phyloP scores from a whole-genome alignment of 2,888 invertebrate genomes.

The Euclidia mi region DNA sequence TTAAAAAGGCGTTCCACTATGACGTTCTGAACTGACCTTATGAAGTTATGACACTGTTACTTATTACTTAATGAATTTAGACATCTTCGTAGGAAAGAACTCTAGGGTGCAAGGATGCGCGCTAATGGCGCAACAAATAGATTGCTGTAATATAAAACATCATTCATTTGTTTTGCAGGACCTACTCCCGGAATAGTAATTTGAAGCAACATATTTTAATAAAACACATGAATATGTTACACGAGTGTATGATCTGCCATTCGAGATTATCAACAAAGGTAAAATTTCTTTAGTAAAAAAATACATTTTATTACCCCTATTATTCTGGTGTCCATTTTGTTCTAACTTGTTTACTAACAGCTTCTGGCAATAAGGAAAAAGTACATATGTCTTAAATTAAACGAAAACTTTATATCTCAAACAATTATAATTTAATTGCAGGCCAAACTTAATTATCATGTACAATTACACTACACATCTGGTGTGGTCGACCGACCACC shows the following conservation, averaged over 20 bases:
- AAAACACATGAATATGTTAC: slow-evolving; percentile 85
- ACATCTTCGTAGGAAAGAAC: too few relatives aligned
- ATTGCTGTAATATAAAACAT: not conserved
- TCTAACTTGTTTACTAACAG: too few relatives aligned
- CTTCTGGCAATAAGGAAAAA: too few relatives aligned
- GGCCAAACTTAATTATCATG: slow-evolving; percentile 73
- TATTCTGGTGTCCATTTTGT: not conserved
- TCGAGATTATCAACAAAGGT: slow-evolving; percentile 79
- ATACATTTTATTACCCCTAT: too few relatives aligned
- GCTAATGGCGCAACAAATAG: too few relatives aligned
- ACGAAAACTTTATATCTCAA: too few relatives aligned
- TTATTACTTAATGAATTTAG: too few relatives aligned
- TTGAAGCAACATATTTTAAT: slow-evolving; percentile 87
- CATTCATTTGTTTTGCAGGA: slow-evolving; percentile 63
- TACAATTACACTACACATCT: slow-evolving; percentile 61
- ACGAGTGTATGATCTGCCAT: slow-evolving; percentile 80
- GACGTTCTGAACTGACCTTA: too few relatives aligned
- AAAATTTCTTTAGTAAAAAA: slow-evolving; percentile 37
- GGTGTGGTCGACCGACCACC: slow-evolving; percentile 14
- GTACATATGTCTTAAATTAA: too few relatives aligned
- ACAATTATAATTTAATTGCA: slow-evolving; percentile 49
- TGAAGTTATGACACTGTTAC: too few relatives aligned
- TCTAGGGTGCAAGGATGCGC: too few relatives aligned
- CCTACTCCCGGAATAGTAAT: slow-evolving; percentile 89
- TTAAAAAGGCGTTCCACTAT: too few relatives aligned